phyloP scores from a whole-genome alignment of 2,797 vertebrate species.

The Natrix natrix region DNA sequence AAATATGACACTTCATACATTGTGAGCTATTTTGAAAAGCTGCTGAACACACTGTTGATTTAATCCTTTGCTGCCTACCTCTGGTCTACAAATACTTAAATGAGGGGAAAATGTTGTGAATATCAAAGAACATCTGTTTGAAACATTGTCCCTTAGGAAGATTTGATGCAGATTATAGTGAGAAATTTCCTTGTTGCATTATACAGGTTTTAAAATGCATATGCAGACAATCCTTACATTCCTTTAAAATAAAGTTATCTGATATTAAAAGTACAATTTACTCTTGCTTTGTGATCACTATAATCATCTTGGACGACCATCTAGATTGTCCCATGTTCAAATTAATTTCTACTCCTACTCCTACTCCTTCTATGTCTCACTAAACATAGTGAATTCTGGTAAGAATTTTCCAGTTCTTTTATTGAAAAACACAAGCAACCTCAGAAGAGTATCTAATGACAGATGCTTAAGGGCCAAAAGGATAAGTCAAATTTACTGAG shows the following conservation, averaged over 20 bases:
- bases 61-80: constrained; percentile 37
- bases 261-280: not conserved
- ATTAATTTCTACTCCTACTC: not conserved
- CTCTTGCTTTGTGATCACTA: not conserved
- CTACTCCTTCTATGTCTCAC: not conserved
- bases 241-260: not conserved
- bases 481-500: not conserved
- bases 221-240: constrained; percentile 35
- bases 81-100: not conserved
- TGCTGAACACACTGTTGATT: constrained; percentile 52
- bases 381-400: not conserved
- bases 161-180: not conserved
- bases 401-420: not conserved
- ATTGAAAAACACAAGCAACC: not conserved
- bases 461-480: not conserved
- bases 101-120: constrained; percentile 30
- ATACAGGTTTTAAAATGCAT: not conserved
- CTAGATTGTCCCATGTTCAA: not conserved
- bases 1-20: constrained; percentile 22
- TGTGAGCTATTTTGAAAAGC: constrained; percentile 34
- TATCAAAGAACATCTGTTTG: not conserved
- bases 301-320: not conserved
- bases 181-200: constrained; percentile 15
- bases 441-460: not conserved
- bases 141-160: constrained; percentile 25